Base-by-base conservation (phyloP, 2,888 invertebrate species). In the Perithous albicinctus region DNA sequence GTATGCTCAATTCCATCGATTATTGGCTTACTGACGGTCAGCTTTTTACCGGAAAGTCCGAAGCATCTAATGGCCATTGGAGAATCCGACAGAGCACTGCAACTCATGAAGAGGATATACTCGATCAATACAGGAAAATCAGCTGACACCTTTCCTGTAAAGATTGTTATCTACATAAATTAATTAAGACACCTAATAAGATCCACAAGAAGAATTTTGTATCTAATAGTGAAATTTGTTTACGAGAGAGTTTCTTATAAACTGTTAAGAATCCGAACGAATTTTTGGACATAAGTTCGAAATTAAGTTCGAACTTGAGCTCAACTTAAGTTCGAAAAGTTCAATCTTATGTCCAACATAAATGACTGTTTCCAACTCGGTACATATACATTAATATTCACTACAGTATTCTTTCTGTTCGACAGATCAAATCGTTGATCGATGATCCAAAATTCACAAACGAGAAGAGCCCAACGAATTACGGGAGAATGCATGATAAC, bases 21-120 rank as follows among this genome's bases (percentile, higher is more conserved):
- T 0, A 85, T 96, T 0, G 95, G 96, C 7, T 95, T 96, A 0
- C 82, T 96, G 26, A 93, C 94, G 0, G 93, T 95, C 82, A 92
- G 95, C 84, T 93, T 94, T 81, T 91, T 96, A 78, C 96, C 97
- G 0, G 97, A 97, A 90, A 97, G 96, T 88, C 97, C 97, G 4
- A 96, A 96, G 92, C 96, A 95, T 91, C 93, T 97, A 8, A 95
- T 97, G 94, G 94, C 95, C 2, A 93, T 94, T 43, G 96, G 96
- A 0, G 93, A 94, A 82, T 94, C 95, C 72, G 94, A 95, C 8
- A 94, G 96, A 88, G 96, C 96, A 0, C 89, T 96, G 86, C 89
- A 92, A 8, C 94, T 96, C 0, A 94, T 97, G 83, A 93, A 93
- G 77, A 94, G 91, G 83, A 96, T 97, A 67, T 97, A 96, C 90